Conservation (phyloP, 2,797 vertebrate species). For the Anas capensis region DNA sequence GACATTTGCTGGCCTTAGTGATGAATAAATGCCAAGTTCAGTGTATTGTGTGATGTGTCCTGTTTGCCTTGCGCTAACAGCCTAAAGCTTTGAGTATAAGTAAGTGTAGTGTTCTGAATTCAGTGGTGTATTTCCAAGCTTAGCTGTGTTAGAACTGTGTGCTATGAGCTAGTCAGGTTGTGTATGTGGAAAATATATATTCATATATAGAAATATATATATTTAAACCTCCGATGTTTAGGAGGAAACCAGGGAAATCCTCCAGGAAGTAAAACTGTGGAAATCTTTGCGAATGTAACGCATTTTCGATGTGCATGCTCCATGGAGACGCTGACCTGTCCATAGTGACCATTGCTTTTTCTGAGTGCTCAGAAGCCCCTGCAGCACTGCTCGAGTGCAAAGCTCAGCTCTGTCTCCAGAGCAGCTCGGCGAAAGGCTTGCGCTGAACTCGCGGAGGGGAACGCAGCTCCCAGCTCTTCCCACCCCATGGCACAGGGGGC, state of each 20-base stretch:
- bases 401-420: slow-evolving; percentile 1
- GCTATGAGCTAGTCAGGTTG: slow-evolving; percentile 73
- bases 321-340: slow-evolving; percentile 39
- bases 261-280: slow-evolving; percentile 71
- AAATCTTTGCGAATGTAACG: slow-evolving; percentile 58
- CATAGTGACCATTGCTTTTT: slow-evolving; percentile 20
- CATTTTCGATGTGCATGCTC: slow-evolving; percentile 39
- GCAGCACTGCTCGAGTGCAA: not conserved
- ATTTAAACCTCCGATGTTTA: slow-evolving; percentile 44
- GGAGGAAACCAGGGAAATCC: slow-evolving; percentile 63
- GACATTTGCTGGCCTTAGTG: slow-evolving; percentile 62
- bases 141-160: slow-evolving; percentile 76
- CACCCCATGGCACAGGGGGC: not conserved
- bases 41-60: slow-evolving; percentile 65
- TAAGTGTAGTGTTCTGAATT: slow-evolving; percentile 68
- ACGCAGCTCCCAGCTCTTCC: not conserved
- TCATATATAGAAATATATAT: slow-evolving; percentile 47
- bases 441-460: not conserved
- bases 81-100: slow-evolving; percentile 63
- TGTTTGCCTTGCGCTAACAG: slow-evolving; percentile 63
- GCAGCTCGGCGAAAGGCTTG: not conserved
- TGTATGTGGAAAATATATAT: slow-evolving; percentile 59
- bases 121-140: slow-evolving; percentile 58
- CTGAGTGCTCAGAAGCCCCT: slow-evolving; percentile 25
- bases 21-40: slow-evolving; percentile 57